Evolutionary conservation across 2,113 vertebrate genomes (phyloP), one percentile per base, ranked within the genome.

Genomic region (Poecile atricapillus): DNA sequence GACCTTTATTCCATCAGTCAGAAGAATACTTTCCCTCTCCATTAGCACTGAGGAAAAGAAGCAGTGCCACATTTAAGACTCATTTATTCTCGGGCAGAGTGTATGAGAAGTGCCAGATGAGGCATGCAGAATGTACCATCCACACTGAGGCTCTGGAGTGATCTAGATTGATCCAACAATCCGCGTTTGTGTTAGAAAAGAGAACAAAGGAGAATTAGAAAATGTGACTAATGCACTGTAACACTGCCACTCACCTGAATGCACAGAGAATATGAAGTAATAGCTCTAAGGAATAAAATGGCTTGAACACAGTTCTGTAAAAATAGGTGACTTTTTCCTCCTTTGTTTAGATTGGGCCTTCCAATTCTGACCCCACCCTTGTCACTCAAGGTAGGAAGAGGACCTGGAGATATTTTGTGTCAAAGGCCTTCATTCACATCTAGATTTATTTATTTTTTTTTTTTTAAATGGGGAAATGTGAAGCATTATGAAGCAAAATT

Each of bases 1-100:
- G 86, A 84, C 73, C 60, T 91, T 63, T 81, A 47, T 74, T 90
- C 59, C 63, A 46, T 67, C 75, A 88, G 24, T 90, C 63, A 91
- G 33, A 90, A 84, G 68, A 87, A 62, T 28, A 27, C 23, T 83
- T 84, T n/a, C 41, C 7, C n/a, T 81, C 87, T n/a, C 23, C 31
- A 73, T 33, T 39, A 64, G 27, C 20, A 78, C 27, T 50, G 35
- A 28, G 82, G 17, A 39, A 50, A 84, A 59, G 39, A 74, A 50
- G 65, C 53, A 92, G 46, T 9, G 28, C 5, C 23, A 31, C 21
- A 75, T 69, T 59, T 70, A 46, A 64, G 63, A 65, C 19, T 76
- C 13, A 47, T 87, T 85, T 85, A 44, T 74, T 83, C 65, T 80
- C 65, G 78, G 21, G 28, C 55, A 79, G 46, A 13, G 53, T 41